A percentile compares a stretch with the other conserved stretches of the same genome.
These are phyloP conservation scores for Hirtodrosophila confusa DNA, from an alignment of 2,888 invertebrate genomes.

Conservation along the genomic window DNA sequence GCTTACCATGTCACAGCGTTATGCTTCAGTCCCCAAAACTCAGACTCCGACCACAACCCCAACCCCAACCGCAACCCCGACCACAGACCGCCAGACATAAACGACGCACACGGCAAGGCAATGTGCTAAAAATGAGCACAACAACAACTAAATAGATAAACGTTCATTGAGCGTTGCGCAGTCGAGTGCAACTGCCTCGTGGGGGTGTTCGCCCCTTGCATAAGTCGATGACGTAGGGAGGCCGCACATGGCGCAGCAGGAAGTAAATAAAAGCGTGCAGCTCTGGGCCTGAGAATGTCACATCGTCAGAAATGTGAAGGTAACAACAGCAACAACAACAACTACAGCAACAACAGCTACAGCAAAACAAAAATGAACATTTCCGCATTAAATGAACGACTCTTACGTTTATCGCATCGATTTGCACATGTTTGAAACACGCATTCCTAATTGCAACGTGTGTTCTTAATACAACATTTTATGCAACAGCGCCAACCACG, in stretches of 20 bases:
- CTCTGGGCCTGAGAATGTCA: neutral
- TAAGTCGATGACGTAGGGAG: constrained; percentile 27
- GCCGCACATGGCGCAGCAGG: constrained; percentile 20
- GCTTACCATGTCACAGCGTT: constrained; percentile 8
- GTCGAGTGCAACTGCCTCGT: constrained; percentile 30
- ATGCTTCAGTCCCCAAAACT: neutral
- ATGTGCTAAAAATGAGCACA: constrained; percentile 19
- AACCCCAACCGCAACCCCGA: too few species aligned
- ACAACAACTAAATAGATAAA: constrained; percentile 20
- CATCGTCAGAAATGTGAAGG: constrained; percentile 9
- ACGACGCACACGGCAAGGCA: constrained; percentile 4
- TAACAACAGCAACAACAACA: constrained; percentile 10
- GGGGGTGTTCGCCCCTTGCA: constrained; percentile 29
- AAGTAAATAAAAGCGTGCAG: constrained; percentile 23
- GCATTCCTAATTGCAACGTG: constrained; percentile 21
- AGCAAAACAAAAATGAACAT: constrained; percentile 9
- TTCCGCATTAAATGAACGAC: constrained; percentile 36
- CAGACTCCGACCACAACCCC: neutral
- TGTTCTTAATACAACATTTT: constrained; percentile 8
- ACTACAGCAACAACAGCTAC: too few species aligned
- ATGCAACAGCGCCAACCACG: constrained; percentile 22
- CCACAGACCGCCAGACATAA: constrained; percentile 12
- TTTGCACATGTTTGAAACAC: constrained; percentile 43
- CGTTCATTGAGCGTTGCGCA: constrained; percentile 28
- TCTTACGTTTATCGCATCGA: constrained; percentile 19